Percentiles rank a stretch among this genome's conserved stretches.
Conservation (phyloP, 2,888 invertebrate species). For the Sphecodes monilicornis region DNA sequence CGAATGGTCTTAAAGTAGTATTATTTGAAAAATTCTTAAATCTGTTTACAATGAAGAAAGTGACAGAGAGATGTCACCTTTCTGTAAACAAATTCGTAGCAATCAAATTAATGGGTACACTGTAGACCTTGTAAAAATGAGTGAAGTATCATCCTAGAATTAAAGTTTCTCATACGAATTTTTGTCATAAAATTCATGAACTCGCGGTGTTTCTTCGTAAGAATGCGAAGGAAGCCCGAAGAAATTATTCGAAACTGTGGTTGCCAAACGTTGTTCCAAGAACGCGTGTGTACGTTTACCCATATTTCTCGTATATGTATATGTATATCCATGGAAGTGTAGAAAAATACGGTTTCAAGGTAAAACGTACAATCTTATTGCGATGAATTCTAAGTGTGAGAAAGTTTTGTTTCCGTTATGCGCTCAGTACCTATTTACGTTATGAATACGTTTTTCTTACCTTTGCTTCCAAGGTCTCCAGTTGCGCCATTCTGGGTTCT, state of each 20-base stretch:
- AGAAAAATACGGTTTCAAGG: not conserved
- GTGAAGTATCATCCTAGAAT: too few species aligned
- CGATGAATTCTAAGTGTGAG: constrained; percentile 18
- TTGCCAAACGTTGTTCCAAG: not conserved
- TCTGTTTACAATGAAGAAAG: too few species aligned
- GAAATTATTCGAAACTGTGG: not conserved
- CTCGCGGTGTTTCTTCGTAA: too few species aligned
- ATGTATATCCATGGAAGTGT: not conserved
- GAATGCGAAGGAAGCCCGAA: too few species aligned
- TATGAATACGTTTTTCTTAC: constrained; percentile 82
- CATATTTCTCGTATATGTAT: not conserved
- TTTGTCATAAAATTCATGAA: too few species aligned
- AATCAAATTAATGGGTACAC: too few species aligned
- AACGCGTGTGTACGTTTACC: not conserved
- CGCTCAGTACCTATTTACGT: constrained; percentile 12
- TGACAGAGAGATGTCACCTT: too few species aligned
- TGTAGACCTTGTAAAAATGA: too few species aligned
- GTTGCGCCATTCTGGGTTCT: constrained; percentile 89
- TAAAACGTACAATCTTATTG: not conserved
- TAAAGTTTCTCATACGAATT: too few species aligned
- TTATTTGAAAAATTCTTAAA: too few species aligned
- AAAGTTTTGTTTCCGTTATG: constrained; percentile 32
- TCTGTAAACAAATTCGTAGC: too few species aligned
- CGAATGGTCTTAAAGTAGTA: too few species aligned
- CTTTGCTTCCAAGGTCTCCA: constrained; percentile 92